These are phyloP conservation scores for Habrosyne pyritoides DNA, from an alignment of 2,888 invertebrate species.

Conservation along the genomic window DNA sequence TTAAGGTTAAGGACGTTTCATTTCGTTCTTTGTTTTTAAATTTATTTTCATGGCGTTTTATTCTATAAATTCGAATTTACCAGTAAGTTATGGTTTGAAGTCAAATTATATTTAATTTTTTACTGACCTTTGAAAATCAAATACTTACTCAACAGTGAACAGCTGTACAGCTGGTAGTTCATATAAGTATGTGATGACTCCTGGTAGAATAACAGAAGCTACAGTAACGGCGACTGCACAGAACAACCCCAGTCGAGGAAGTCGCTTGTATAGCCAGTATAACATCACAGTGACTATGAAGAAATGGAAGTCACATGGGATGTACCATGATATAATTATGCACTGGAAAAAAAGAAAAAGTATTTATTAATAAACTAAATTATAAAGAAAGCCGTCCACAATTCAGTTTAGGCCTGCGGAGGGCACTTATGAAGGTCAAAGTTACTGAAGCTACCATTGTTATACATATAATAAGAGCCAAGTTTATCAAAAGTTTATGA, in stretches of 20 bases:
- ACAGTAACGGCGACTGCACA: slow-evolving; percentile 56
- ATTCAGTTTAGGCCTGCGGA: too few relatives aligned
- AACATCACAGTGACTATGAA: slow-evolving; percentile 82
- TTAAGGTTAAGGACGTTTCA: too few relatives aligned
- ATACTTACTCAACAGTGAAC: slow-evolving; percentile 82
- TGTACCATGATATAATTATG: slow-evolving; percentile 87
- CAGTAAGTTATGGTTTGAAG: too few relatives aligned
- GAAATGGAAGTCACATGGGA: slow-evolving; percentile 88
- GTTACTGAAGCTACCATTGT: too few relatives aligned
- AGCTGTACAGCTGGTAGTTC: slow-evolving; percentile 78
- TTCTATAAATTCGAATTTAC: too few relatives aligned
- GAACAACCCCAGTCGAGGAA: slow-evolving; percentile 62
- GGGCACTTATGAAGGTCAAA: too few relatives aligned
- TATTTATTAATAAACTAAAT: neutral
- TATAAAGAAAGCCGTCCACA: neutral
- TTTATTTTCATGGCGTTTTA: too few relatives aligned
- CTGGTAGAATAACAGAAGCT: slow-evolving; percentile 76
- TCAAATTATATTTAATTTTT: too few relatives aligned
- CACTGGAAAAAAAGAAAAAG: slow-evolving; percentile 75
- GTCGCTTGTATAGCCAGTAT: slow-evolving; percentile 68
- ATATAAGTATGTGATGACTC: slow-evolving; percentile 76
- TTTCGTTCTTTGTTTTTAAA: too few relatives aligned
- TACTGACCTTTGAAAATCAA: neutral
- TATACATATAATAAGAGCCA: too few relatives aligned
- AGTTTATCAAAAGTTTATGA: too few relatives aligned